A percentile compares a stretch with the other conserved stretches of the same genome.
These are phyloP conservation scores for Odontomachus brunneus DNA, from an alignment of 1,140 invertebrate genomes.

Conservation along the genomic window DNA sequence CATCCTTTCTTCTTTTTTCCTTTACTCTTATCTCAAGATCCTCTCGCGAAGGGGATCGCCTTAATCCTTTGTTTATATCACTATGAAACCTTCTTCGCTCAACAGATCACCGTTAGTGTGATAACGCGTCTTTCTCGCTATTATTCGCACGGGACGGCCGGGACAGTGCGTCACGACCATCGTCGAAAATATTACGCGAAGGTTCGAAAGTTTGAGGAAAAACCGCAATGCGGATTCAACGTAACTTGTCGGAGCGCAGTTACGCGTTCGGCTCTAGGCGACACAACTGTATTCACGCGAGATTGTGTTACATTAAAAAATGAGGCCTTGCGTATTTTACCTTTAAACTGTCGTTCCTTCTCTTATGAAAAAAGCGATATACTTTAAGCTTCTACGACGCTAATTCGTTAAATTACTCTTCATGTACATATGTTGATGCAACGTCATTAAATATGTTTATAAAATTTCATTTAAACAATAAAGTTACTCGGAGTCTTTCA, in stretches of 20 bases:
- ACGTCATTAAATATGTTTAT: slow-evolving; percentile 53
- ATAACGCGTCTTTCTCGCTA: slow-evolving; percentile 17
- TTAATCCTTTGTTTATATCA: slow-evolving; percentile 19
- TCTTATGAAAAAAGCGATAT: slow-evolving; percentile 33
- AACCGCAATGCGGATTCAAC: slow-evolving; percentile 17
- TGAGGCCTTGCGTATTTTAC: slow-evolving; percentile 35
- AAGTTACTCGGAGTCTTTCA: slow-evolving; percentile 39
- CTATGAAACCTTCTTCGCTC: slow-evolving; percentile 38
- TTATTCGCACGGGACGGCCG: slow-evolving; percentile 1
- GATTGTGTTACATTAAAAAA: slow-evolving; percentile 1
- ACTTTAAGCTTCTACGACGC: slow-evolving; percentile 21
- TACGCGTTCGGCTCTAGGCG: slow-evolving; percentile 23
- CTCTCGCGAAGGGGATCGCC: not conserved
- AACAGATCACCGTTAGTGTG: slow-evolving; percentile 29
- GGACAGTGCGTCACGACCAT: not conserved
- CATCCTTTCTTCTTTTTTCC: not conserved
- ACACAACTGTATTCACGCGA: slow-evolving; percentile 44
- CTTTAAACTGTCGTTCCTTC: slow-evolving; percentile 21
- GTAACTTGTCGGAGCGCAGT: slow-evolving; percentile 20
- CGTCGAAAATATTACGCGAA: slow-evolving; percentile 21
- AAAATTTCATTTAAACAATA: slow-evolving; percentile 56
- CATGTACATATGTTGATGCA: slow-evolving; percentile 42
- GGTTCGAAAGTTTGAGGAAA: slow-evolving; percentile 19
- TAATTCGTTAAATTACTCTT: slow-evolving; percentile 58
- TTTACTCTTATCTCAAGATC: slow-evolving; percentile 11